These are phyloP conservation scores for Oreochromis mossambicus DNA, from an alignment of 2,797 vertebrate genomes.

Conservation along the genomic window DNA sequence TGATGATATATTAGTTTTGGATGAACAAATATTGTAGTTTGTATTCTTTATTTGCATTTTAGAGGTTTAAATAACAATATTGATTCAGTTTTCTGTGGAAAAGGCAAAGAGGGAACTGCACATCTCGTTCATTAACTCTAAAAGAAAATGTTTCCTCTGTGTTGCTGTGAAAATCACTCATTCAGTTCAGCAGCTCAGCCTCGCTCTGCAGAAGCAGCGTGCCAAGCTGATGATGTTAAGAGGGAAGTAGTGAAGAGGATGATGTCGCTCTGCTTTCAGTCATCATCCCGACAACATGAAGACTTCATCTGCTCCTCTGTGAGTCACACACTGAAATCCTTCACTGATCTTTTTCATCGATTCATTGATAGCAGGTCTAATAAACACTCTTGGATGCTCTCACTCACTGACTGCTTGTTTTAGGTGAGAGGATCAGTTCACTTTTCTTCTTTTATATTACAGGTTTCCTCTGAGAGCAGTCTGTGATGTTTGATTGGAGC, in stretches of 20 bases:
- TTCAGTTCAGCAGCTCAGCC: neutral
- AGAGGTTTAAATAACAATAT: accelerated
- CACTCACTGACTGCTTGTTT: too few species aligned
- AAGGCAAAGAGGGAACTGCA: accelerated
- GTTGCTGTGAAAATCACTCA: neutral
- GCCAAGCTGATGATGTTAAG: neutral
- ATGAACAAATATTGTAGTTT: accelerated
- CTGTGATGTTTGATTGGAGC: too few species aligned
- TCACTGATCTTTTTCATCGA: neutral
- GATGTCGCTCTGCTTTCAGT: neutral
- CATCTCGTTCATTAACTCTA: neutral
- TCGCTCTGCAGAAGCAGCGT: accelerated
- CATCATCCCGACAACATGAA: neutral
- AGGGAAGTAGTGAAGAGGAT: neutral
- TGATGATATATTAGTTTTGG: accelerated
- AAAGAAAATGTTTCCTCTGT: neutral
- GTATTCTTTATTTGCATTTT: neutral
- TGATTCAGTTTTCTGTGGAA: neutral
- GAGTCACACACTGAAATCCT: neutral
- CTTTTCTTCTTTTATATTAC: too few species aligned
- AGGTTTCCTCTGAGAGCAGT: too few species aligned
- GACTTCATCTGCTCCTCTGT: neutral
- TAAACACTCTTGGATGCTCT: too few species aligned
- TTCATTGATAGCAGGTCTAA: too few species aligned
- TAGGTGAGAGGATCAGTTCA: too few species aligned